A percentile compares a stretch with the other conserved stretches of the same genome.
Conservation (phyloP, 2,797 vertebrate species). For the Babyrousa celebensis region DNA sequence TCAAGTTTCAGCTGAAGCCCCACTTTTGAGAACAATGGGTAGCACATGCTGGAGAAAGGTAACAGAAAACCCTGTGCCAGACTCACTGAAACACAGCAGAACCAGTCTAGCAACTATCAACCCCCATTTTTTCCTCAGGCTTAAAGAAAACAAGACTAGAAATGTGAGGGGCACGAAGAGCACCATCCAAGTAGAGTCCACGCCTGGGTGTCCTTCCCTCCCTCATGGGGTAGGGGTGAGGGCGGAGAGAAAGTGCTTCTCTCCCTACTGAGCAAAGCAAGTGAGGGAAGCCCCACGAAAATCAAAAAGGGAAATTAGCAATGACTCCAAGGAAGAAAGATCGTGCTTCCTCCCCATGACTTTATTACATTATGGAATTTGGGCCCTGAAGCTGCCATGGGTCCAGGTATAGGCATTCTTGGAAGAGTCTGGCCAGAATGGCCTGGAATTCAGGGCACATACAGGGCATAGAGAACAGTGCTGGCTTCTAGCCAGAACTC, state of each 20-base stretch:
- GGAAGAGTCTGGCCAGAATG: neutral
- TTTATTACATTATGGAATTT: neutral
- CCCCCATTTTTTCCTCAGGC: neutral
- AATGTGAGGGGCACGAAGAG: neutral
- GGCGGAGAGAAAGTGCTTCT: neutral
- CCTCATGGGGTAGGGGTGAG: too few relatives aligned
- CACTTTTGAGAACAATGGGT: neutral
- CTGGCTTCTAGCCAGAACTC: neutral
- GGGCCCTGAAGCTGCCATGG: neutral
- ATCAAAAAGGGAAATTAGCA: neutral
- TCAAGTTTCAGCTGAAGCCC: slow-evolving; percentile 16
- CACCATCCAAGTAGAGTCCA: neutral
- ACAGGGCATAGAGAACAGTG: neutral
- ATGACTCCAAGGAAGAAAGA: neutral
- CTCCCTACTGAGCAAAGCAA: neutral
- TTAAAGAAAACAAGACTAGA: slow-evolving; percentile 31
- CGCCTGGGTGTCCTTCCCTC: neutral
- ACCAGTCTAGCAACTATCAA: slow-evolving; percentile 63
- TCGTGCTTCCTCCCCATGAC: neutral
- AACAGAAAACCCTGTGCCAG: slow-evolving; percentile 21
- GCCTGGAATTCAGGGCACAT: neutral
- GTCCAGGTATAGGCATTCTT: neutral
- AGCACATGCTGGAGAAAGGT: neutral
- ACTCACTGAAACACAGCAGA: slow-evolving; percentile 33
- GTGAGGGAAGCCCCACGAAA: neutral